Base-by-base conservation (phyloP, 2,797 vertebrate genomes). In the Decapterus maruadsi region DNA sequence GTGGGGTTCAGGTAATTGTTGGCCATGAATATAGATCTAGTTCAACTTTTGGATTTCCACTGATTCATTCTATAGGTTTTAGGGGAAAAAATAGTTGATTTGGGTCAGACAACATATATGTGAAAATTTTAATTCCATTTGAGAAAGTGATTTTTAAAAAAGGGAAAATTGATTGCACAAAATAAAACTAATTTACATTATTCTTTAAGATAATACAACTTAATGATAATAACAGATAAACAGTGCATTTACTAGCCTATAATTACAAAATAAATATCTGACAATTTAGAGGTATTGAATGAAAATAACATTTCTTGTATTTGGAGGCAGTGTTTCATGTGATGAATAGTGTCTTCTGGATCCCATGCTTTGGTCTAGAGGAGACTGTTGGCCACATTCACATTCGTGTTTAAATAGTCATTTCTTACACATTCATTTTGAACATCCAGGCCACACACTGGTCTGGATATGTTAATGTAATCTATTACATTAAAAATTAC, bases 281-380 rank as follows among this genome's bases (percentile, higher is more conserved):
- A 61, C 54, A 0, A 56, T 72, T 75, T 22, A 65, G 31, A 17
- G 36, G 8, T 46, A 10, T 7, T 72, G 10, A 77, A 50, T 51
- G 6, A 45, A 59, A 59, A 53, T 11, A 0, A 55, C 1, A 12
- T 48, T 63, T 34, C 56, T 36, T 64, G 14, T 42, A 55, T 74
- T 78, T 68, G 1, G 36, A 40, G 61, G 61, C 59, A 51, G 71
- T 76, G 78, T 59, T 75, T 58, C 46, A 29, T 1, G 8, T 46
- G 26, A 16, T 54, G 22, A 2, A 8, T n/a, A 45, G 26, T 36
- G 43, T 72, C 36, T 72, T 64, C 68, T 36, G 66, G 29, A 75
- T 56, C 16, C 67, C 78, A 66, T 84, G 82, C 85, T 89, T 84
- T 88, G 80, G 75, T 89, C 20, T 68, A 62, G 13, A 74, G 34